Evolutionary conservation across 2,888 invertebrate species (phyloP), one percentile per base, ranked within the genome.

Genomic region (Cosmia trapezina): DNA sequence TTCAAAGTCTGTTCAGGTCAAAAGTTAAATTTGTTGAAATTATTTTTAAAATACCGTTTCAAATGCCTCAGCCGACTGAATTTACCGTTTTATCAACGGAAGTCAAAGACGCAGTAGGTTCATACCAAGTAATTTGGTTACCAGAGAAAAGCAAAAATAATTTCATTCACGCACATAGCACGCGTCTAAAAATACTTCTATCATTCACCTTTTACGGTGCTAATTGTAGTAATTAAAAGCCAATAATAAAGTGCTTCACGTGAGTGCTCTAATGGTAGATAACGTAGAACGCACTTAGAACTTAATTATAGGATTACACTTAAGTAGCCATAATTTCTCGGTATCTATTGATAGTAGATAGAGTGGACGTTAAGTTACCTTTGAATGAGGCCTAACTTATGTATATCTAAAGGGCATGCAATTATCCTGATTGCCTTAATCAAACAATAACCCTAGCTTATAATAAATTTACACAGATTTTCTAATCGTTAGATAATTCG

Each of bases 221-320:
- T 75, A 75, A 81, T 71, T 69, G 59, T 22, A 11, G 56, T 69
- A 66, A 68, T 79, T 70, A 81, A 75, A 69, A 75, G 59, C 53
- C 70, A 75, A 79, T 81, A 68, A 68, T 66, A 49, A 68, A 69
- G 81, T 83, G 43, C 67, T 74, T 82, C 45, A 61, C 45, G 33
- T 53, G 56, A 79, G 75, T 61, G 80, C 68, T 72, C 59, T 80
- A 80, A 79, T 80, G 62, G 49, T n/a, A n/a, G n/a, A n/a, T 78
- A 80, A 71, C 57, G 12, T 47, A 53, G 22, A 56, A 11, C 67
- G 54, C 70, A 77, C 75, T 81, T 62, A 45, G 22, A 60, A 59
- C 61, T 54, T 66, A 63, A 81, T 83, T 78, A 68, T 22, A 28
- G 7, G 51, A 73, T 83, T 60, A 62, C 17, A 67, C 53, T 49